Evolutionary conservation across 2,113 vertebrate genomes (phyloP).

Genomic region (Rhinolophus ferrumequinum): DNA sequence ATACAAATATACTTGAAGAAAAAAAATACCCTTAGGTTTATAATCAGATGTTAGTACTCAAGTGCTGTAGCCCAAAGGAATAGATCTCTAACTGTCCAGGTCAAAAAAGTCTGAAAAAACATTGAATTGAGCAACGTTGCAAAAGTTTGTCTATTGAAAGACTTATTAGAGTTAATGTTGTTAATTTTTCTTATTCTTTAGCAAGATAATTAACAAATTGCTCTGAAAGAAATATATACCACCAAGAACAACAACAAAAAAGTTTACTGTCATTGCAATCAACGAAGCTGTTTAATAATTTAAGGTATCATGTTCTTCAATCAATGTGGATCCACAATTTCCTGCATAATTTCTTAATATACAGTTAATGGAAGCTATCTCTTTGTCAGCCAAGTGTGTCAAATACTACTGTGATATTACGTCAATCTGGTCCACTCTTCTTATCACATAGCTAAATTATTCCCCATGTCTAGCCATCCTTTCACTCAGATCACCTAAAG

Average conservation of each 20-base stretch:
- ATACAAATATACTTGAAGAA: neutral
- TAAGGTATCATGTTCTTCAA: neutral
- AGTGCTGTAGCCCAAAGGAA: neutral
- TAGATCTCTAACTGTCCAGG: neutral
- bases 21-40: neutral
- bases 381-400: neutral
- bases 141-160: neutral
- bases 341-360: neutral
- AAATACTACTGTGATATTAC: neutral
- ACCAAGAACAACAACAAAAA: neutral
- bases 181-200: constrained; percentile 12
- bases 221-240: neutral
- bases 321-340: neutral
- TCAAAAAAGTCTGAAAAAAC: neutral
- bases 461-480: neutral
- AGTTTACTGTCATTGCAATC: neutral
- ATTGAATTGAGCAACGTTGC: neutral
- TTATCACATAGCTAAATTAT: neutral
- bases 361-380: neutral
- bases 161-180: neutral
- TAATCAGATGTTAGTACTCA: neutral
- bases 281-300: neutral
- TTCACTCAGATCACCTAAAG: neutral
- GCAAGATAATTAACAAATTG: neutral
- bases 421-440: neutral